Base-by-base conservation (phyloP, 1,140 invertebrate genomes). In the Drosophila bipectinata region DNA sequence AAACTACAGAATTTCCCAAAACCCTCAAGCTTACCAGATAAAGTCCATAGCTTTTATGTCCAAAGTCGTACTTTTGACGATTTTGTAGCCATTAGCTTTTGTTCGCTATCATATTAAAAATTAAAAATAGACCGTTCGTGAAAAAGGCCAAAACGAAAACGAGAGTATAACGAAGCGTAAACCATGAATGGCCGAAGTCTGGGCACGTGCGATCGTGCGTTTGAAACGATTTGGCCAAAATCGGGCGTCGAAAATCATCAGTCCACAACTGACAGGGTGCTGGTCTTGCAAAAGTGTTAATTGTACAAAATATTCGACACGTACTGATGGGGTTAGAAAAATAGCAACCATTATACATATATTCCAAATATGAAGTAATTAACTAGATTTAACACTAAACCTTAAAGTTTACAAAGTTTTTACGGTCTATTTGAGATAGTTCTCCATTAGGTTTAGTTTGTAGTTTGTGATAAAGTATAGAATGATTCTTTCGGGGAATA, bases 131-230 rank as follows among this genome's bases (percentile, higher is more conserved):
- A 75, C 53, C 39, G 41, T n/a, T 18, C 5, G 14, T 15, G 6
- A 44, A 37, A 37, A 51, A 24, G 63, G 18, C 44, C 51, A 10
- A 67, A 68, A 76, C 32, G 72, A 76, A 76, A 76, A 44, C 72
- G 72, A 76, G 73, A 76, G 72, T 76, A 59, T 55, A 39, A 47
- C 53, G 30, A 64, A 60, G 28, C 52, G 44, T 67, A 57, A 69
- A 75, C 72, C 73, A 76, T 76, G 73, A 76, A 76, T 76, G 73
- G 72, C 62, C 45, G 30, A 57, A 57, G 72, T 75, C 61, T 59
- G 9, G 18, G 72, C 72, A 76, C 72, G 72, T 76, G 72, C 72
- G 72, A 58, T 74, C 54, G 72, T 55, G 73, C 62, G 56, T 37
- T 75, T 67, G 72, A 54, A 49, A 48, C 32, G 66, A 68, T 68